phyloP scores from a whole-genome alignment of 2,797 vertebrate species.

The Crocidura indochinensis region DNA sequence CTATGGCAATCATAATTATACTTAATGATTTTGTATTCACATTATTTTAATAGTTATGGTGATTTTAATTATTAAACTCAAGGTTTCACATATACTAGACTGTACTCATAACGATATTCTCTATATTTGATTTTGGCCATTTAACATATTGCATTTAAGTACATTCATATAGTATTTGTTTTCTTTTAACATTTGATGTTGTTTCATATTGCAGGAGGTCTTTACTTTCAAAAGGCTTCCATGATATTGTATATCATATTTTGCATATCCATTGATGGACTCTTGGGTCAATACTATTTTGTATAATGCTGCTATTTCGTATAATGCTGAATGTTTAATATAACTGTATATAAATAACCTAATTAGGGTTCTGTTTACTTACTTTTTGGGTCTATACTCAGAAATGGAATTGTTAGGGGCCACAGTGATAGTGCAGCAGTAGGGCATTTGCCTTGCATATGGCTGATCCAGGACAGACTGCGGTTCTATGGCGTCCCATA shows the following conservation, averaged over 20 bases:
- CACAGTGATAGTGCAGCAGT: no score
- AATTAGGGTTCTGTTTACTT: background rate
- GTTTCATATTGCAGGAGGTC: background rate
- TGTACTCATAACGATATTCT: no score
- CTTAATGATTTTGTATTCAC: background rate
- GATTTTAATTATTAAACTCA: no score
- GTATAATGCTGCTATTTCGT: background rate
- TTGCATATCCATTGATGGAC: background rate
- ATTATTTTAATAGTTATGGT: no score
- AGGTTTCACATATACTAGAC: no score
- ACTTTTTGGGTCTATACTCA: background rate
- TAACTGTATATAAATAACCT: background rate
- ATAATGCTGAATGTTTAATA: background rate
- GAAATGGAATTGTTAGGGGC: no score
- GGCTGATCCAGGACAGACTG: no score
- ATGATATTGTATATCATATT: background rate
- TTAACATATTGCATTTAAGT: background rate
- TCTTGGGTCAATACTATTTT: background rate
- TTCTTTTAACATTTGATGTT: conserved; percentile 16
- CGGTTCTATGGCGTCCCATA: no score
- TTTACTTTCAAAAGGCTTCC: background rate
- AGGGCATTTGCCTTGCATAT: no score
- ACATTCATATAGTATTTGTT: background rate
- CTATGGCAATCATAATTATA: background rate
- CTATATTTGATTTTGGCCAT: background rate